A percentile compares a stretch with the other conserved stretches of the same genome.
Evolutionary conservation across 2,113 vertebrate genomes (phyloP).

Genomic region (Prinia subflava): DNA sequence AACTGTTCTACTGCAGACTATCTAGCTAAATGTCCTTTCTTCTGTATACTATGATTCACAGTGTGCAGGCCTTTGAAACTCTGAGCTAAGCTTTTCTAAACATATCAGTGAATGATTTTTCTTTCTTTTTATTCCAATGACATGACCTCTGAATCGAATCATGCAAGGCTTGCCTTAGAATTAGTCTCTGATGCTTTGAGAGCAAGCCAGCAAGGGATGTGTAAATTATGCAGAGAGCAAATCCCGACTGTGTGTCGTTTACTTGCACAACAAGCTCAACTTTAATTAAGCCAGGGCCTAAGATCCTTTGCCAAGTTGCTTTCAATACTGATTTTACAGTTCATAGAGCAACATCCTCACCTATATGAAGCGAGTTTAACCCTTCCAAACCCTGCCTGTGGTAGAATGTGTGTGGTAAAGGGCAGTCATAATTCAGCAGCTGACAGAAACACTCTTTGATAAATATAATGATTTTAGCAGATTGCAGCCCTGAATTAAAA

Average conservation of each 20-base stretch:
- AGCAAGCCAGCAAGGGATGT: slow-evolving; percentile 39
- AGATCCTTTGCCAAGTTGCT: slow-evolving; percentile 60
- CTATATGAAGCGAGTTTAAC: slow-evolving; percentile 46
- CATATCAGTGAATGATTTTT: not conserved
- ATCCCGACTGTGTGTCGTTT: slow-evolving; percentile 64
- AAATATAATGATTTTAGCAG: not conserved
- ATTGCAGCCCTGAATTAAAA: not conserved
- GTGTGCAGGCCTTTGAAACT: not conserved
- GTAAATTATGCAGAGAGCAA: slow-evolving; percentile 63
- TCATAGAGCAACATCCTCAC: slow-evolving; percentile 52
- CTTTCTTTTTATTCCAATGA: not conserved
- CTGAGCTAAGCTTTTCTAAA: not conserved
- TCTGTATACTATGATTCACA: not conserved
- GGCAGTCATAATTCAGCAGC: not conserved
- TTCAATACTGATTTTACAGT: slow-evolving; percentile 65
- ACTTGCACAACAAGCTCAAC: slow-evolving; percentile 68
- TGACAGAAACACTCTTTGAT: not conserved
- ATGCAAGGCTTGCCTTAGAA: not conserved
- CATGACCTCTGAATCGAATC: not conserved
- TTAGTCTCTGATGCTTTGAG: slow-evolving; percentile 19
- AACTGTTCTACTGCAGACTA: not conserved
- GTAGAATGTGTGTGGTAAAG: not conserved
- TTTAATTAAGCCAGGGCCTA: slow-evolving; percentile 64
- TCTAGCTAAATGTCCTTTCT: not conserved
- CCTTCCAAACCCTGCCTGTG: not conserved